phyloP scores from a whole-genome alignment of 2,888 invertebrate genomes.

The Flexamia atlantica region DNA sequence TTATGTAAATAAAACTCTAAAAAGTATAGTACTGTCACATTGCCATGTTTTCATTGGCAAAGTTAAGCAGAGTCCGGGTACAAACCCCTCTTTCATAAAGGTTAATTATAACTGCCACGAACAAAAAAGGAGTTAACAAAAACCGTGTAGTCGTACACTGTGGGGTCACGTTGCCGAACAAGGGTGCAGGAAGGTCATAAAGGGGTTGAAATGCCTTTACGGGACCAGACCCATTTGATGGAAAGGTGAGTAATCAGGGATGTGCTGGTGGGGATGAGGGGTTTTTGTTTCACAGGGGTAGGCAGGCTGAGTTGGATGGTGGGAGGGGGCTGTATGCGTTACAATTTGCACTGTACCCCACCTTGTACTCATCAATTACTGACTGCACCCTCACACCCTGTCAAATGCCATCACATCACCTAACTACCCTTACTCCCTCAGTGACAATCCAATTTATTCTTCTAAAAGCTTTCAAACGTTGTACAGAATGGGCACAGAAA shows the following conservation, averaged over 20 bases:
- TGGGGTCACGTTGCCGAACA: not conserved
- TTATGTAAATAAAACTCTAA: too few species aligned
- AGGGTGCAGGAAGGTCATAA: not conserved
- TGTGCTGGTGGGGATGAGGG: not conserved
- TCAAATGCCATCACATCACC: conserved; percentile 38
- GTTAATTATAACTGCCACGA: conserved; percentile 22
- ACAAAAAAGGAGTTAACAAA: conserved; percentile 26
- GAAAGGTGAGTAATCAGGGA: conserved; percentile 49
- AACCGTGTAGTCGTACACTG: conserved; percentile 22
- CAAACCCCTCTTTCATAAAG: not conserved
- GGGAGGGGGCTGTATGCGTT: conserved; percentile 23
- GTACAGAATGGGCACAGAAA: too few species aligned
- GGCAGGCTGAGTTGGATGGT: not conserved
- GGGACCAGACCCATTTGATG: conserved; percentile 49
- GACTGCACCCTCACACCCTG: not conserved
- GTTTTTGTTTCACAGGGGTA: conserved; percentile 27
- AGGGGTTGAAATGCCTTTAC: conserved; percentile 35
- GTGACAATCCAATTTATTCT: conserved; percentile 1
- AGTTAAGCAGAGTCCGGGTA: not conserved
- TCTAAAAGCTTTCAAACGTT: conserved; percentile 29
- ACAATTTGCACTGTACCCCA: conserved; percentile 43
- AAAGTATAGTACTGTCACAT: too few species aligned
- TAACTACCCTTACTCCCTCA: not conserved
- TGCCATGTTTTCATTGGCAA: too few species aligned
- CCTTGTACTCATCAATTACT: conserved; percentile 36